Percentiles rank a stretch among this genome's conserved stretches.
phyloP scores from a whole-genome alignment of 2,797 vertebrate species.

The Fringilla coelebs region DNA sequence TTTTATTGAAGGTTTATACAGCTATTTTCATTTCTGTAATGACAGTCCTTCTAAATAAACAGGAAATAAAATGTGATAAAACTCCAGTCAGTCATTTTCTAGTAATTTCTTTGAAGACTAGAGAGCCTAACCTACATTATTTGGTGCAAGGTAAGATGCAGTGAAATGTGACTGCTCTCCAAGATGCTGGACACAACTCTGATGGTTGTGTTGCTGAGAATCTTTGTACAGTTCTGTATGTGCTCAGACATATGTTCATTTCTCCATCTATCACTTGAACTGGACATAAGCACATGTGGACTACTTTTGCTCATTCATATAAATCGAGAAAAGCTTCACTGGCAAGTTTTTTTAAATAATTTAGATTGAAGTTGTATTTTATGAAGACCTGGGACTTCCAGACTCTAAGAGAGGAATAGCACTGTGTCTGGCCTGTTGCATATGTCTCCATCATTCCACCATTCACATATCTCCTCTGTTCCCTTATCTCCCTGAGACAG shows the following conservation, averaged over 20 bases:
- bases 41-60: constrained; percentile 6
- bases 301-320: neutral
- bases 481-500: neutral
- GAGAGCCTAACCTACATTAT: neutral
- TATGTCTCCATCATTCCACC: neutral
- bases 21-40: constrained; percentile 34
- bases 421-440: rapidly evolving
- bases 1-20: constrained; percentile 10
- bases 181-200: neutral
- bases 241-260: neutral
- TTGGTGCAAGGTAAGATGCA: neutral
- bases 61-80: constrained; percentile 13
- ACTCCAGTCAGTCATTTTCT: constrained; percentile 12
- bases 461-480: neutral
- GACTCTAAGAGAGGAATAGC: neutral
- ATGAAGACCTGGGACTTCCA: neutral
- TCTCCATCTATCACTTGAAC: neutral
- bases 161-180: neutral
- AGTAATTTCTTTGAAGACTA: neutral
- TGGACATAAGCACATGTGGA: neutral
- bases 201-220: neutral
- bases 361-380: neutral
- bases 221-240: neutral
- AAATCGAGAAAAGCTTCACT: neutral
- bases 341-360: neutral